phyloP scores from a whole-genome alignment of 1,140 invertebrate genomes.

The Brachystomella parvula region DNA sequence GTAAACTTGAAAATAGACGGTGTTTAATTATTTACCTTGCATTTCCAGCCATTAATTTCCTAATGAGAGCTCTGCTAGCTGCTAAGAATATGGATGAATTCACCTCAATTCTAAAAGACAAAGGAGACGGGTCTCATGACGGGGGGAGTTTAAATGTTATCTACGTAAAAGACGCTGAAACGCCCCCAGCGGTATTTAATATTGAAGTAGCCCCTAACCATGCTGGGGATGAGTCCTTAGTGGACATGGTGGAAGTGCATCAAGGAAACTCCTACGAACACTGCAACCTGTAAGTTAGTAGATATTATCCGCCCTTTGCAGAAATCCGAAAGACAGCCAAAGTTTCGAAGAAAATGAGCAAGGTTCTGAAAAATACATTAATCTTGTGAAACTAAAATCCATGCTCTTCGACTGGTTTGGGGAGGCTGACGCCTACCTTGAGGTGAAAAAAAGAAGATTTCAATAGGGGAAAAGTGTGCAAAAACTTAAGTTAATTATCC shows the following conservation, averaged over 20 bases:
- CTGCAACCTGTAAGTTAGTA: slow-evolving; percentile 60
- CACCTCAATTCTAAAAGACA: slow-evolving; percentile 60
- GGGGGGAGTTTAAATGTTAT: slow-evolving; percentile 77
- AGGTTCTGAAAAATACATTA: too few species aligned
- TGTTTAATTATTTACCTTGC: background rate
- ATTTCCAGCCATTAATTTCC: slow-evolving; percentile 61
- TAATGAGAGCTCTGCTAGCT: slow-evolving; percentile 63
- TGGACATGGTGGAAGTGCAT: slow-evolving; percentile 59
- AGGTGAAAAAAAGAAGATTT: too few species aligned
- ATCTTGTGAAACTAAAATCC: too few species aligned
- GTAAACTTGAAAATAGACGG: background rate
- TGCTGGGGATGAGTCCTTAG: slow-evolving; percentile 48
- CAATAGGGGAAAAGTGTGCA: too few species aligned
- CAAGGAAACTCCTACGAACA: slow-evolving; percentile 61
- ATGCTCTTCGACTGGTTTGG: too few species aligned
- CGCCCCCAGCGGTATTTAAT: slow-evolving; percentile 63
- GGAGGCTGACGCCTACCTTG: too few species aligned
- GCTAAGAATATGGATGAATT: slow-evolving; percentile 60
- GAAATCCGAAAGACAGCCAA: too few species aligned
- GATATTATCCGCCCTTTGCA: too few species aligned
- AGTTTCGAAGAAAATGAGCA: too few species aligned
- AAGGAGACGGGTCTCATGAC: slow-evolving; percentile 65
- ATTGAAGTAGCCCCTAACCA: slow-evolving; percentile 61
- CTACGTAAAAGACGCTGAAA: slow-evolving; percentile 53
- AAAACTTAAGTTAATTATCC: too few species aligned